Evolutionary conservation across 2,113 vertebrate species (phyloP).

Genomic region (Cyprinodon brontotheroides): DNA sequence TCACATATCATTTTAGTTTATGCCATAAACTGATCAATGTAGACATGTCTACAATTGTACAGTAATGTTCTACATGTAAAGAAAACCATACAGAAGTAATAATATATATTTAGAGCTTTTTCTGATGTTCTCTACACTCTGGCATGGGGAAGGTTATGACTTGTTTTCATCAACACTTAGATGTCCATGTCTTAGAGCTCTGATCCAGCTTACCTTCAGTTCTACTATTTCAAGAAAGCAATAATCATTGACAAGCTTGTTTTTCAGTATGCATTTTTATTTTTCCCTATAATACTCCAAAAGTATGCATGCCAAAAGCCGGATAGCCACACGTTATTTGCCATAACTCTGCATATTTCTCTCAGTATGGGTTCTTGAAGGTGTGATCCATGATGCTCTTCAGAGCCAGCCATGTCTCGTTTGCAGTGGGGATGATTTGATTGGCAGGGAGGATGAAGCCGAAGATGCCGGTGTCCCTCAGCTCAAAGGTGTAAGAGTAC

Average conservation of each 20-base stretch:
- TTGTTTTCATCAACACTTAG: too few relatives aligned
- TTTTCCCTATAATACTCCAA: neutral
- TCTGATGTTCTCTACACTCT: too few relatives aligned
- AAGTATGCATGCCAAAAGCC: too few relatives aligned
- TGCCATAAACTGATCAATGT: too few relatives aligned
- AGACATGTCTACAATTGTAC: too few relatives aligned
- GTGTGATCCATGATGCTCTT: slow-evolving; percentile 86
- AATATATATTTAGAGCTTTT: too few relatives aligned
- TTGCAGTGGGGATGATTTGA: slow-evolving; percentile 89
- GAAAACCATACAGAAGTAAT: too few relatives aligned
- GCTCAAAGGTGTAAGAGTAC: slow-evolving; percentile 93
- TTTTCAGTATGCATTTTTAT: neutral
- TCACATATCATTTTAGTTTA: too few relatives aligned
- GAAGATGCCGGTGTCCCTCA: slow-evolving; percentile 87
- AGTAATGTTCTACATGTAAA: too few relatives aligned
- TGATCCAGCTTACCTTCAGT: too few relatives aligned
- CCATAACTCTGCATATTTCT: neutral
- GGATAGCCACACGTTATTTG: neutral
- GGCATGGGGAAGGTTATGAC: too few relatives aligned
- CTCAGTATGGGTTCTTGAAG: slow-evolving; percentile 79
- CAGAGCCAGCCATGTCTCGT: slow-evolving; percentile 90
- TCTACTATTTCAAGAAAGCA: neutral
- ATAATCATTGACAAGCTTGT: neutral
- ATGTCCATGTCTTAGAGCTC: too few relatives aligned
- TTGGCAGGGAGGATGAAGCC: slow-evolving; percentile 91